A percentile compares a stretch with the other conserved stretches of the same genome.
Conservation (phyloP, 2,113 vertebrate genomes). For the Percopsis transmontana region DNA sequence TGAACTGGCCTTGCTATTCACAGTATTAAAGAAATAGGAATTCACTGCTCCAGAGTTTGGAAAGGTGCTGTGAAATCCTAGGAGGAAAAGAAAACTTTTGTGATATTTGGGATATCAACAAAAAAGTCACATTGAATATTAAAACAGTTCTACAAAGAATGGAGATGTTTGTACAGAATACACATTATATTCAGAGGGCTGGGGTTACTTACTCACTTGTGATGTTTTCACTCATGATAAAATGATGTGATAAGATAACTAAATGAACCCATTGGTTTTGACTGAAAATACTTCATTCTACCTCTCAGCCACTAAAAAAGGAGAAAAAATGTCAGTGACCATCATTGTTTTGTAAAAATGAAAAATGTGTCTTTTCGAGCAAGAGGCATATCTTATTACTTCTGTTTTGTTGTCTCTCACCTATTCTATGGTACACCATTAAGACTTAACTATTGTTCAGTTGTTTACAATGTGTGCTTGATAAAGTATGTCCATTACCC, state of each 20-base stretch:
- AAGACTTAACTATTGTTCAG: constrained; percentile 78
- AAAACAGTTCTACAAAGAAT: constrained; percentile 41
- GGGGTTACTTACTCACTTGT: constrained; percentile 72
- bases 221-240: constrained; percentile 71
- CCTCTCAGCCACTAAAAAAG: constrained; percentile 83
- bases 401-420: constrained; percentile 76
- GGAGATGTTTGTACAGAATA: constrained; percentile 79
- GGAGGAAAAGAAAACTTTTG: constrained; percentile 51
- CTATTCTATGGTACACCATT: constrained; percentile 77
- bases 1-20: constrained; percentile 69
- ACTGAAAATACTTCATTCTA: constrained; percentile 81
- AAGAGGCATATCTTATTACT: constrained; percentile 74
- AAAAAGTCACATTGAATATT: constrained; percentile 69
- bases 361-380: constrained; percentile 72
- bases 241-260: constrained; percentile 65
- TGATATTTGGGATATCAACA: constrained; percentile 74
- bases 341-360: constrained; percentile 77
- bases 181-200: constrained; percentile 78
- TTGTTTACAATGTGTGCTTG: constrained; percentile 80
- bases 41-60: constrained; percentile 51
- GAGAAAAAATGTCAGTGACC: constrained; percentile 67
- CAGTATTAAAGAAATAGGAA: constrained; percentile 69
- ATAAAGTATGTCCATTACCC: constrained; percentile 72
- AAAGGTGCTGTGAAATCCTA: constrained; percentile 61
- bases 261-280: constrained; percentile 65